Evolutionary conservation across 2,888 invertebrate genomes (phyloP), one percentile per base, ranked within the genome.

Genomic region (Odontothrips loti): DNA sequence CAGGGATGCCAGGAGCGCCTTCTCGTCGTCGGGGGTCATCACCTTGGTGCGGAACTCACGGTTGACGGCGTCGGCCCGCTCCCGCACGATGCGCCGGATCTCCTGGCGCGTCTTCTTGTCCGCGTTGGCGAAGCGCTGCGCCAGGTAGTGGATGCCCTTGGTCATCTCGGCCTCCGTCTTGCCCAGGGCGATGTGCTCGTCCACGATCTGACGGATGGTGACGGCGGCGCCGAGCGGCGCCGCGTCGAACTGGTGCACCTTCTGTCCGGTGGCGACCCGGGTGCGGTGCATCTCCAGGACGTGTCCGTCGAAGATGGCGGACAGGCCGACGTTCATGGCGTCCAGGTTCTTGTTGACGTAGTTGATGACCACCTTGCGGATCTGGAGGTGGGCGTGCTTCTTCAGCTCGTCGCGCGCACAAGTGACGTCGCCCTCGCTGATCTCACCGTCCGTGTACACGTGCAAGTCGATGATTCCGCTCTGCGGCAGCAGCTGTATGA

Each of bases 391-490:
- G 23, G 23, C 12, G 68, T 75, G 68, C 9, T 75, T 23, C 23
- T 75, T 9, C 27, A 75, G 68, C 27, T 27, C 23, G 9, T 75
- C 11, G 68, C 68, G 68, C 23, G 68, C 68, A 9, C 1, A 1
- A 8, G 0, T 9, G 3, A 75, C 68, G 68, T 27, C 27, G 27
- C 10, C 0, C 68, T 75, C 68, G 6, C 27, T 0, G 27, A 75
- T 75, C 68, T 75, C 68, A 10, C 68, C 68, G 68, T 75, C 68
- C 27, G 68, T 75, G 68, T 75, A 75, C 27, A 75, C 68, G 68
- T 75, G 68, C 68, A 75, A 27, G 68, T 75, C 68, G 68, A 75
- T 75, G 68, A 75, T 27, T 2, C 68, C 68, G 10, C 12, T 4
- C 27, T 8, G 11, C 23, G 68, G 68, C 68, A 75, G 68, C 68